Evolutionary conservation across 2,888 invertebrate genomes (phyloP).

Genomic region (Physocephala rufipes): DNA sequence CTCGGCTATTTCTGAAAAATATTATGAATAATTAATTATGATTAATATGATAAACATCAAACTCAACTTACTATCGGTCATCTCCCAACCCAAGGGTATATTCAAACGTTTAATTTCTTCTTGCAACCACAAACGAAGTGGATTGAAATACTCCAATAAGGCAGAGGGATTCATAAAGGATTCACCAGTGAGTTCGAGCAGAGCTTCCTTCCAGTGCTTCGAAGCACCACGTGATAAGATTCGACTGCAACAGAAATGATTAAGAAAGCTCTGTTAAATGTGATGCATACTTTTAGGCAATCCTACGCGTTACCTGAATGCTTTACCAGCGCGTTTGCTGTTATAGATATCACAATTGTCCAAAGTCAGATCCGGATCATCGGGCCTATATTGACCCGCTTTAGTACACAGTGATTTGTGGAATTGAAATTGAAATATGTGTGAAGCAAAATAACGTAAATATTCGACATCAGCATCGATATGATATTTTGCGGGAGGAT

Average conservation of each 20-base stretch:
- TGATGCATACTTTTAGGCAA: neutral
- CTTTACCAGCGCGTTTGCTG: slow-evolving; percentile 81
- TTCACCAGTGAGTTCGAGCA: slow-evolving; percentile 82
- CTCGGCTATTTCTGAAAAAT: no score
- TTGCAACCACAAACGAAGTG: slow-evolving; percentile 78
- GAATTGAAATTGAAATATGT: slow-evolving; percentile 82
- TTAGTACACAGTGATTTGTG: slow-evolving; percentile 76
- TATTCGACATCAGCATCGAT: slow-evolving; percentile 75
- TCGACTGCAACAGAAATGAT: slow-evolving; percentile 71
- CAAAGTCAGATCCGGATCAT: slow-evolving; percentile 73
- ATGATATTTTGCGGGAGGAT: slow-evolving; percentile 81
- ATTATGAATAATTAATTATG: slow-evolving; percentile 2
- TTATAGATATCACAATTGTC: slow-evolving; percentile 88
- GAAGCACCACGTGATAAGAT: slow-evolving; percentile 77
- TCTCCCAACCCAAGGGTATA: slow-evolving; percentile 72
- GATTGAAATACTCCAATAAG: slow-evolving; percentile 82
- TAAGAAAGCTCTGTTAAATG: neutral
- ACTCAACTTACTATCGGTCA: slow-evolving; percentile 57
- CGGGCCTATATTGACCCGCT: slow-evolving; percentile 80
- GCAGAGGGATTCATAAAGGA: slow-evolving; percentile 79
- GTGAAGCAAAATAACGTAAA: slow-evolving; percentile 78
- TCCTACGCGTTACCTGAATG: slow-evolving; percentile 67
- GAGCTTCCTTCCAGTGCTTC: slow-evolving; percentile 80
- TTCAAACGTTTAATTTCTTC: slow-evolving; percentile 75
- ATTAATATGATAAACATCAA: slow-evolving; percentile 5